A percentile compares a stretch with the other conserved stretches of the same genome.
Conservation (phyloP, 2,888 invertebrate genomes). For the Lithophane leautieri region DNA sequence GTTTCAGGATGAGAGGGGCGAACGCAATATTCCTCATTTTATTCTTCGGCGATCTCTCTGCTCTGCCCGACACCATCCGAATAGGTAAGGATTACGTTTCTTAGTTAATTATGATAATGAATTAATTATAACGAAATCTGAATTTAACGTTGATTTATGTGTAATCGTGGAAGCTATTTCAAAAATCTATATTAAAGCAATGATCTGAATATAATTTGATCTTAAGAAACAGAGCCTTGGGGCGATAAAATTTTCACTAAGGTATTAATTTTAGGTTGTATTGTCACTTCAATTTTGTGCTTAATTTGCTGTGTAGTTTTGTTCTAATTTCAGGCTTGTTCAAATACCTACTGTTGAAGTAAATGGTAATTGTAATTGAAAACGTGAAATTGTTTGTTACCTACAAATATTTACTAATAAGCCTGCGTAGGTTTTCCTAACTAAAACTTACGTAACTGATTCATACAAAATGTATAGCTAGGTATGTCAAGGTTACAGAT, state of each 20-base stretch:
- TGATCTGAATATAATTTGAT: conserved; percentile 55
- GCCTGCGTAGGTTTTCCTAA: not conserved
- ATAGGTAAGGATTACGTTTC: conserved; percentile 82
- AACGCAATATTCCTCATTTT: conserved; percentile 85
- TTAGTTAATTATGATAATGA: conserved; percentile 52
- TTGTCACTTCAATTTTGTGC: not conserved
- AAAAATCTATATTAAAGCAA: conserved; percentile 61
- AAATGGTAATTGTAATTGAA: conserved; percentile 4
- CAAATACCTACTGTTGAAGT: not conserved
- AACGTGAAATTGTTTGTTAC: not conserved
- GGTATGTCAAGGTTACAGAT: conserved; percentile 25
- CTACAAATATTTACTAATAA: not conserved
- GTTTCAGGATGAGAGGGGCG: conserved; percentile 86
- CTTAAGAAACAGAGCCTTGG: not conserved
- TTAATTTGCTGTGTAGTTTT: not conserved
- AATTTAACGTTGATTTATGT: conserved; percentile 56
- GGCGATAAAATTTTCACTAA: conserved; percentile 17
- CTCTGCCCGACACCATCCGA: conserved; percentile 89
- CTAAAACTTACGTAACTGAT: conserved; percentile 21
- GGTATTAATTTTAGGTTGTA: not conserved
- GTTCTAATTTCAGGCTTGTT: conserved; percentile 6
- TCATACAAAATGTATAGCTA: not conserved
- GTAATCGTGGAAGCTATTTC: conserved; percentile 47
- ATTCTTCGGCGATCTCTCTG: conserved; percentile 87
- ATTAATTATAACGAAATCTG: conserved; percentile 46